Evolutionary conservation across 2,113 vertebrate species (phyloP).

Genomic region (Synchiropus splendidus): DNA sequence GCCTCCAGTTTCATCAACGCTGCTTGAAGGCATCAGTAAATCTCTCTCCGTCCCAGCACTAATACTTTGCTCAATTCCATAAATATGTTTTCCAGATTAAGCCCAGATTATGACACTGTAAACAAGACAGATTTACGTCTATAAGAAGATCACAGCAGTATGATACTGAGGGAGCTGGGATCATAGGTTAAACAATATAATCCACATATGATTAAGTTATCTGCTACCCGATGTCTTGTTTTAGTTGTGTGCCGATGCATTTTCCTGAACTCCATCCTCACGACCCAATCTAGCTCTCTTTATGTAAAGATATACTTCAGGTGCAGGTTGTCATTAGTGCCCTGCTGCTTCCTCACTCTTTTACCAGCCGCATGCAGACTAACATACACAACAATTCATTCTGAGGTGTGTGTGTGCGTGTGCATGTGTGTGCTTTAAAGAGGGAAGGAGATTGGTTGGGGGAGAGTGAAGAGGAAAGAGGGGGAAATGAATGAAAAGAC

Average conservation of each 20-base stretch:
- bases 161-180: constrained; percentile 26
- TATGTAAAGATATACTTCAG: constrained; percentile 38
- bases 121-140: constrained; percentile 40
- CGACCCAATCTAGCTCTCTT: constrained; percentile 12
- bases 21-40: constrained; percentile 3
- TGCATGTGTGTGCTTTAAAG: constrained; percentile 4
- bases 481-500: constrained; percentile 58
- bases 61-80: constrained; percentile 27
- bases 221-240: constrained; percentile 10
- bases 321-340: constrained; percentile 41
- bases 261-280: constrained; percentile 28
- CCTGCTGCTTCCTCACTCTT: constrained; percentile 14
- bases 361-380: not conserved
- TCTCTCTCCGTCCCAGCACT: not conserved
- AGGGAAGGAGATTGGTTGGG: constrained; percentile 1
- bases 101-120: constrained; percentile 43
- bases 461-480: not conserved
- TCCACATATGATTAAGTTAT: constrained; percentile 18
- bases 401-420: constrained; percentile 5
- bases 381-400: constrained; percentile 11
- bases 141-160: constrained; percentile 36
- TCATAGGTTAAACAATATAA: constrained; percentile 29
- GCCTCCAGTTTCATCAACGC: no score
- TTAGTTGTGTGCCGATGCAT: constrained; percentile 15
- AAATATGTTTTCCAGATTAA: constrained; percentile 54